These are phyloP conservation scores for Agapostemon virescens DNA, from an alignment of 2,888 invertebrate species.

Conservation along the genomic window DNA sequence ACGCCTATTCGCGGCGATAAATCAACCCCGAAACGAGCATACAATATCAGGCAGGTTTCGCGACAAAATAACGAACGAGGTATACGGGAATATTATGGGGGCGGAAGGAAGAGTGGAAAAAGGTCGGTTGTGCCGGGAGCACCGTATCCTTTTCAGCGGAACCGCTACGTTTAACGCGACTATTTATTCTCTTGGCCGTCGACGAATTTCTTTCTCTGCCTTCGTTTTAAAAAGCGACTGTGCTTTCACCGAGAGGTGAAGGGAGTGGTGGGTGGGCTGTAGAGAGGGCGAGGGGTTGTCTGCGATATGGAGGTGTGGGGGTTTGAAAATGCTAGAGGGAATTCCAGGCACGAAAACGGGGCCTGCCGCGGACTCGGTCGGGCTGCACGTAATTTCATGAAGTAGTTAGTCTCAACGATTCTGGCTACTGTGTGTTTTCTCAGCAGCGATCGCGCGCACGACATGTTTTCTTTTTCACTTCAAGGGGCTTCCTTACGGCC, in stretches of 20 bases:
- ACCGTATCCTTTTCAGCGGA: slow-evolving; percentile 27
- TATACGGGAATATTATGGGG: slow-evolving; percentile 12
- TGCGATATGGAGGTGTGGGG: background rate
- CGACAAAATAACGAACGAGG: slow-evolving; percentile 26
- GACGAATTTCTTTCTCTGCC: slow-evolving; percentile 36
- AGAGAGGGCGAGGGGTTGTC: background rate
- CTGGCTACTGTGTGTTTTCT: slow-evolving; percentile 43
- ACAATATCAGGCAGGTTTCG: slow-evolving; percentile 10
- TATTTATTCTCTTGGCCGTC: slow-evolving; percentile 28
- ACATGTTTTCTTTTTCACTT: slow-evolving; percentile 9
- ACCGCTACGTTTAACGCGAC: slow-evolving; percentile 30
- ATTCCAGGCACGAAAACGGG: slow-evolving; percentile 55
- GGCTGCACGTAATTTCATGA: slow-evolving; percentile 59
- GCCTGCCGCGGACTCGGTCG: slow-evolving; percentile 22
- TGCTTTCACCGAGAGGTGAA: background rate
- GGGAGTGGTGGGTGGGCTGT: background rate
- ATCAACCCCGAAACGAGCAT: slow-evolving; percentile 25
- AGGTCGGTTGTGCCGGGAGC: slow-evolving; percentile 11
- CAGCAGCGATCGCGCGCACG: slow-evolving; percentile 6
- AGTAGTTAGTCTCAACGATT: slow-evolving; percentile 54
- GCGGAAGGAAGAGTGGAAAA: slow-evolving; percentile 10
- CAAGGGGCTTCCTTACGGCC: slow-evolving; percentile 22
- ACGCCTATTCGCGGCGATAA: slow-evolving; percentile 15
- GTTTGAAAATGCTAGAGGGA: slow-evolving; percentile 37
- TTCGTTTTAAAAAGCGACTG: slow-evolving; percentile 26